Conservation (phyloP, 2,797 vertebrate species). For the Prionace glauca region DNA sequence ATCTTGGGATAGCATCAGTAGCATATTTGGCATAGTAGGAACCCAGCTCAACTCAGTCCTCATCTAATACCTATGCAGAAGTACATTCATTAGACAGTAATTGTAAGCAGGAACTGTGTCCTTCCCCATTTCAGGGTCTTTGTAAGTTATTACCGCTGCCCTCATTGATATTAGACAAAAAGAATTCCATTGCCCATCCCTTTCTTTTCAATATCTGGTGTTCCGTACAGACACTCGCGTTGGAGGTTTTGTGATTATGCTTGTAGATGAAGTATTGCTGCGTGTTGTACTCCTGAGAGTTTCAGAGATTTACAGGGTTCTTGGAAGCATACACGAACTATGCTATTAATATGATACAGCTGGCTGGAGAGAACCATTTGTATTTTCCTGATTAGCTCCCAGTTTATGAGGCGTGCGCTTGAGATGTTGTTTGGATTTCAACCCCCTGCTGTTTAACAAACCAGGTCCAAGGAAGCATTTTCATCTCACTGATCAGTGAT, state of each 20-base stretch:
- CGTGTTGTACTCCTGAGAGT: neutral
- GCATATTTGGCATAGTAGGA: neutral
- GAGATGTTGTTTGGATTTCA: slow-evolving; percentile 32
- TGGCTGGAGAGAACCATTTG: slow-evolving; percentile 24
- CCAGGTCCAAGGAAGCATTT: slow-evolving; percentile 5
- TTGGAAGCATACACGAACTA: slow-evolving; percentile 3
- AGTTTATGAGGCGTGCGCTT: slow-evolving; percentile 27
- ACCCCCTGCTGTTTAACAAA: slow-evolving; percentile 35
- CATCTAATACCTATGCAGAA: neutral
- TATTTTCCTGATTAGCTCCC: slow-evolving; percentile 37
- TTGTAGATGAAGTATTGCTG: slow-evolving; percentile 15
- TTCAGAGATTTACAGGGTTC: slow-evolving; percentile 5
- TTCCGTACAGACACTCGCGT: neutral
- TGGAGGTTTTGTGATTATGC: neutral
- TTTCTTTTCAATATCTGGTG: neutral
- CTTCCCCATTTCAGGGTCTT: neutral
- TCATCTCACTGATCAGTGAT: slow-evolving; percentile 32
- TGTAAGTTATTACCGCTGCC: neutral
- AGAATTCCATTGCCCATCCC: neutral
- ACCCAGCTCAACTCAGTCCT: neutral
- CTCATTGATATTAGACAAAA: neutral
- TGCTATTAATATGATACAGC: slow-evolving; percentile 23
- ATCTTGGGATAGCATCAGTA: neutral
- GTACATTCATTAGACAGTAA: neutral
- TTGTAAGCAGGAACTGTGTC: neutral